Base-by-base conservation (phyloP, 2,797 vertebrate genomes). In the Sternarchorhynchus goeldii region DNA sequence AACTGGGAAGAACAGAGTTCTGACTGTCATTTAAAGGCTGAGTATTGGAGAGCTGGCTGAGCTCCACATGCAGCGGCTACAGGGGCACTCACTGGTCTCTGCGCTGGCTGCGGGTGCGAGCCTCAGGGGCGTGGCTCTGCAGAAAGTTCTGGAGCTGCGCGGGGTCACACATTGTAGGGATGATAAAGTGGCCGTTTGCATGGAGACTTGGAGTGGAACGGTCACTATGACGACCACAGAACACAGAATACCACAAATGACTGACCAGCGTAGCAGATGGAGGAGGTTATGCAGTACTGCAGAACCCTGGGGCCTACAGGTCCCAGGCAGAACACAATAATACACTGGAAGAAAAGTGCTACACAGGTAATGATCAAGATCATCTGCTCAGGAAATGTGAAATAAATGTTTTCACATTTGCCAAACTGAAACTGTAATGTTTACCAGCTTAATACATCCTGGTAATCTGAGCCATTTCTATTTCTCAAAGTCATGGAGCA, bases 131-230 rank as follows among this genome's bases (percentile, higher is more conserved):
- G 62, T 93, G 93, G 82, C 88, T 91, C 87, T 94, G 91, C 81
- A 99, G 93, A 88, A 97, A 98, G 85, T 91, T 90, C 29, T 94
- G 96, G 53, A 99, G 93, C 65, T 89, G 86, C 45, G 86, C 82
- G 6, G 89, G 92, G 70, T 98, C 96, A 80, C 94, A 96, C 58
- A 87, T 83, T 0, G 88, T 85, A 3, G 97, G 96, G 85, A 99
- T 92, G 6, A 86, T 93, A 72, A 98, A 97, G 83, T 98, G 94
- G 0, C 97, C 97, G 41, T 91, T 90, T 84, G 96, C 93, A 74
- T 99, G 96, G 72, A 99, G 90, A 69, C 91, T 90, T 56, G 95
- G 95, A 31, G 89, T 88, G 0, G 93, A 93, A 67, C 92, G 92
- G 88, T 95, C 94, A 81, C 97, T 99, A 88, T 50, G 73, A 71